Evolutionary conservation across 2,797 vertebrate genomes (phyloP).

Genomic region (Cossypha caffra): DNA sequence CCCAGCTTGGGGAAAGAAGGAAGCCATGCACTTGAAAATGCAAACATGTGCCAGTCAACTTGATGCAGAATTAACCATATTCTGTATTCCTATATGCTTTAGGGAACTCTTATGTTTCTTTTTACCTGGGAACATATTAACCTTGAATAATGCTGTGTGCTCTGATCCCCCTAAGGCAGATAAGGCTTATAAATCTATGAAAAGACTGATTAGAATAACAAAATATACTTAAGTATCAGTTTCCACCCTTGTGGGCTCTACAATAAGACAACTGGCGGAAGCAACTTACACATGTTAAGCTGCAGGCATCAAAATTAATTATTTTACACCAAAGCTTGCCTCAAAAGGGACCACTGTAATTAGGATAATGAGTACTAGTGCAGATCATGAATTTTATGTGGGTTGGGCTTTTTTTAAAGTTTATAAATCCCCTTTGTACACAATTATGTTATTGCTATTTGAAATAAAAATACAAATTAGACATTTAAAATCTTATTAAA

Average conservation of each 20-base stretch:
- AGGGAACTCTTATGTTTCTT: neutral
- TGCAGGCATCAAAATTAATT: conserved; percentile 70
- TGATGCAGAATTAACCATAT: neutral
- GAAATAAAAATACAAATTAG: conserved; percentile 21
- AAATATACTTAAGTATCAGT: conserved; percentile 21
- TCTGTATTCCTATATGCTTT: neutral
- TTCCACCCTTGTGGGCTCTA: conserved; percentile 34
- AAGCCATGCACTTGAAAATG: neutral
- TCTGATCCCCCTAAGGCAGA: neutral
- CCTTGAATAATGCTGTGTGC: neutral
- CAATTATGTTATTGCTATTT: conserved; percentile 31
- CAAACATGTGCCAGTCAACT: neutral
- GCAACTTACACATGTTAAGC: conserved; percentile 36
- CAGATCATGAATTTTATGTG: conserved; percentile 28
- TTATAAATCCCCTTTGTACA: conserved; percentile 58
- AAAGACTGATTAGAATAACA: conserved; percentile 41
- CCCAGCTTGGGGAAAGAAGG: neutral
- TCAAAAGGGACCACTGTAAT: conserved; percentile 65
- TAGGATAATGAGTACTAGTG: conserved; percentile 58
- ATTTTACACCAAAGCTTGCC: conserved; percentile 41
- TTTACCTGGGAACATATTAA: conserved; percentile 1
- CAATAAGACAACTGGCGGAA: conserved; percentile 40
- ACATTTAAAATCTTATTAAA: conserved; percentile 56
- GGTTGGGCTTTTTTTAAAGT: neutral
- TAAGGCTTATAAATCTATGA: neutral